Base-by-base conservation (phyloP, 1,140 invertebrate species). In the Drosophila nigrodunni region DNA sequence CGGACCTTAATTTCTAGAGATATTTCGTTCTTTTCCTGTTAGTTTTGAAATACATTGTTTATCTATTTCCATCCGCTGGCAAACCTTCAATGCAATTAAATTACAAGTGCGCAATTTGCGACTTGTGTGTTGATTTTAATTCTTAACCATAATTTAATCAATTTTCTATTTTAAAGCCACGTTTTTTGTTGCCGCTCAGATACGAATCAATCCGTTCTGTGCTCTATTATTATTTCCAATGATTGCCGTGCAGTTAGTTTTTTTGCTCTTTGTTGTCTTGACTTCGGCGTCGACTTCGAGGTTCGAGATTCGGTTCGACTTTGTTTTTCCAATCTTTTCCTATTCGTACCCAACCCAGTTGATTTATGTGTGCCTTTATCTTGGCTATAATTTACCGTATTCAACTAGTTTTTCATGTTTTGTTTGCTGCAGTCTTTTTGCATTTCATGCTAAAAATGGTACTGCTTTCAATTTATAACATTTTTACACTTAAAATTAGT, bases 71-170 rank as follows among this genome's bases (percentile, higher is more conserved):
- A 34, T 62, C 8, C 30, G 10, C 6, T 47, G 4, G 6, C 41
- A 25, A 30, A 43, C 25, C 25, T 44, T 39, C 37, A 15, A 13
- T 3, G 21, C 21, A 64, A 37, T 50, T 62, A 37, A 25, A n/a
- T 37, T 73, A 67, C 64, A 30, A 30, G 21, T 11, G 25, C 21
- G 34, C 44, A 58, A 59, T 39, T 72, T 47, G 18, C 37, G 39
- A 49, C 13, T 64, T 54, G 58, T 65, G 47, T 71, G 61, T 50
- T 49, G 54, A 58, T 58, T 73, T 59, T 60, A 54, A 59, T 70
- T 74, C 49, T 55, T 35, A n/a, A 7, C 66, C 43, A 49, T 74
- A 62, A 75, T 75, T 75, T 64, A 57, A 75, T 75, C 50, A 75
- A 71, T 64, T 75, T 57, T 15, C 41, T 35, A 62, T 44, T 55